Evolutionary conservation across 2,113 vertebrate genomes (phyloP).

Genomic region (Megaptera novaeangliae): DNA sequence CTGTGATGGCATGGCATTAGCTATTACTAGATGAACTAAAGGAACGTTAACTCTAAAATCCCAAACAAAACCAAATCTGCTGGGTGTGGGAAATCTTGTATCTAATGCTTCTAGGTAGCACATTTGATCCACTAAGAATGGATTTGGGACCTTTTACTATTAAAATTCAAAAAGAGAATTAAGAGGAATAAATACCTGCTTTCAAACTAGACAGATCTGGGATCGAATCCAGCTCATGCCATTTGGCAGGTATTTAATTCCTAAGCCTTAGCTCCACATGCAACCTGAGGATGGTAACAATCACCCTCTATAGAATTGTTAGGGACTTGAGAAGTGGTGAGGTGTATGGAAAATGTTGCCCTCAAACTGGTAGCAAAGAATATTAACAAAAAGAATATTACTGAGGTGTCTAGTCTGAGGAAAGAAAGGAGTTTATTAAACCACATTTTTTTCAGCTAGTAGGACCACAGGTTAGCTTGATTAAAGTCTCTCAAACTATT

Average conservation of each 20-base stretch:
- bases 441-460: background rate
- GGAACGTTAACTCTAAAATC: background rate
- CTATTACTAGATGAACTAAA: background rate
- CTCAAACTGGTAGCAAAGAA: background rate
- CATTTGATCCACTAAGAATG: background rate
- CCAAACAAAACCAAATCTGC: background rate
- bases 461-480: background rate
- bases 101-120: background rate
- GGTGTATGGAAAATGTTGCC: background rate
- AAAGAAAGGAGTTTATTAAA: background rate
- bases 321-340: background rate
- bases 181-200: background rate
- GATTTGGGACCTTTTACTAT: background rate
- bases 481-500: background rate
- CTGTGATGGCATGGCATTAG: background rate
- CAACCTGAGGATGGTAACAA: fast-evolving
- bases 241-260: too few relatives aligned
- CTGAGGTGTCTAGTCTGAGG: background rate
- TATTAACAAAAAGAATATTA: background rate
- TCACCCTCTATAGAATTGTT: background rate
- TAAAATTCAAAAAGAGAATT: background rate
- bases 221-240: background rate
- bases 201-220: background rate
- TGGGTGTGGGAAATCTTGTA: too few relatives aligned
- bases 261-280: background rate